Evolutionary conservation across 1,140 invertebrate genomes (phyloP), one percentile per base, ranked within the genome.

Genomic region (Armadillidium nasatum): DNA sequence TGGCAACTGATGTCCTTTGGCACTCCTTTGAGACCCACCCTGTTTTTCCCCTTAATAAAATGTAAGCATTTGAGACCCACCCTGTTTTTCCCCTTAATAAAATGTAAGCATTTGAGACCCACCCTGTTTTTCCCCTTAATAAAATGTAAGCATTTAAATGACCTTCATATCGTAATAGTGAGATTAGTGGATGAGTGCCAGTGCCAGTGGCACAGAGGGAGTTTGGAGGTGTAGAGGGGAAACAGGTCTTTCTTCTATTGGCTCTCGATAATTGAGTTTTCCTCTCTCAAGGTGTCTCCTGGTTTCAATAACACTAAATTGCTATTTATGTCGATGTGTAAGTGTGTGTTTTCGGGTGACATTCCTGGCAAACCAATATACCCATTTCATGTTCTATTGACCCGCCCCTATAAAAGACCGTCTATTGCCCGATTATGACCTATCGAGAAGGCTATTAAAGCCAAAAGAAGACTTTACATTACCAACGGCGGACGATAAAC

Each of bases 101-200:
- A n/a, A n/a, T n/a, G n/a, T n/a, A n/a, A n/a, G n/a, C n/a, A n/a
- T n/a, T n/a, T n/a, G n/a, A n/a, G n/a, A n/a, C n/a, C n/a, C n/a
- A n/a, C n/a, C n/a, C n/a, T n/a, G n/a, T n/a, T n/a, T n/a, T n/a
- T n/a, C n/a, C n/a, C n/a, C n/a, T n/a, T n/a, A n/a, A n/a, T n/a
- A n/a, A n/a, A n/a, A n/a, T n/a, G n/a, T n/a, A n/a, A n/a, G n/a
- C n/a, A n/a, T n/a, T 70, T 71, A 74, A 74, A 78, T 78, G 76
- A 78, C 76, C 73, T 67, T 74, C 73, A 78, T 78, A 78, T 72
- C n/a, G n/a, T n/a, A n/a, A n/a, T n/a, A n/a, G n/a, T n/a, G n/a
- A n/a, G 74, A 78, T 78, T 72, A 74, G 72, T 46, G 71, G 76
- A 78, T 78, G 74, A 78, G 76, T 74, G 76, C 76, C 74, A 78